Evolutionary conservation across 2,888 invertebrate species (phyloP).

Genomic region (Calameuta idolon): DNA sequence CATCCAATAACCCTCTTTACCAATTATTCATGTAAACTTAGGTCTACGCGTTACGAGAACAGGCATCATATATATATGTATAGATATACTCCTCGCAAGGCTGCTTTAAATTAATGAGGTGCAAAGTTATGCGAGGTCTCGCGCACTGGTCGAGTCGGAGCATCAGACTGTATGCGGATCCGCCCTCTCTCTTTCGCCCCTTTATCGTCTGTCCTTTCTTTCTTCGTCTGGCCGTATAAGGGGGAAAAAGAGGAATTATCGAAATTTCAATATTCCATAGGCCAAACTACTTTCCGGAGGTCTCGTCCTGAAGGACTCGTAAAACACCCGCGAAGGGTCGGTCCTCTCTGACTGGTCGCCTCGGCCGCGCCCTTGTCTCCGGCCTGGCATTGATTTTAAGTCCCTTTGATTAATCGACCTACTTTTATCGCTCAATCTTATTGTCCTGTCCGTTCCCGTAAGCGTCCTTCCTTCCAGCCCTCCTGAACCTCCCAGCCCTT

Average conservation of each 20-base stretch:
- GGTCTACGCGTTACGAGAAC: background rate
- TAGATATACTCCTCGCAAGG: background rate
- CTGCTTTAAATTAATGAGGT: slow-evolving; percentile 7
- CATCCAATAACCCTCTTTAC: slow-evolving; percentile 5
- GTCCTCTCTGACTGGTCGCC: no score
- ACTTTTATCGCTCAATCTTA: slow-evolving; percentile 7
- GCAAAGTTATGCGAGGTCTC: background rate
- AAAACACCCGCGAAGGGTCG: no score
- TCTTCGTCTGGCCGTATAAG: no score
- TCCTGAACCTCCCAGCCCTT: background rate
- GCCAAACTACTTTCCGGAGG: no score
- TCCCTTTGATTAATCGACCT: slow-evolving; percentile 12
- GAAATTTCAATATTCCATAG: no score
- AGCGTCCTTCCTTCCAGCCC: background rate
- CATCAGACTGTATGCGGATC: no score
- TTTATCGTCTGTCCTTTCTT: no score
- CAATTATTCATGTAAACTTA: slow-evolving; percentile 12
- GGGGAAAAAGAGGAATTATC: no score
- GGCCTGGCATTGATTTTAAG: background rate
- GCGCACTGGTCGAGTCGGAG: background rate
- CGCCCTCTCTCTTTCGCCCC: no score
- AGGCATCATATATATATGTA: background rate
- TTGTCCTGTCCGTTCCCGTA: no score
- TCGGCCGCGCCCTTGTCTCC: background rate
- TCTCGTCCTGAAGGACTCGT: no score